Percentiles rank a stretch among this genome's conserved stretches.
Conservation (phyloP, 2,797 vertebrate genomes). For the Spinus olivaceus region DNA sequence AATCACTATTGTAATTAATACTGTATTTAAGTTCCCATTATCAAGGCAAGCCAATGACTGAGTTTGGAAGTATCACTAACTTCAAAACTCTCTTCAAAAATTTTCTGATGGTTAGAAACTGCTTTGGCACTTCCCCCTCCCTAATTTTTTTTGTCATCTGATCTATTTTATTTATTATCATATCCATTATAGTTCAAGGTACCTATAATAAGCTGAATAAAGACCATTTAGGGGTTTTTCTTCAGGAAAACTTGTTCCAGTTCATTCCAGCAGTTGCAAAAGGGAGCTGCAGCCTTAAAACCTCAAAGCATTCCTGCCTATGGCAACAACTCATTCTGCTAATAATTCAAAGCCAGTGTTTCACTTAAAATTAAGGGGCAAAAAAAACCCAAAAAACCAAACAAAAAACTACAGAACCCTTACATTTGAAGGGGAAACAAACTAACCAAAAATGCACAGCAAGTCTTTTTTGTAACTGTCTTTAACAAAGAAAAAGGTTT, state of each 20-base stretch:
- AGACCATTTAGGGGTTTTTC: not conserved
- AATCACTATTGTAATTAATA: not conserved
- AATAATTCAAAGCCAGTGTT: not conserved
- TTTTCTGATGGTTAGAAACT: not conserved
- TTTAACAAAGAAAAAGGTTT: not conserved
- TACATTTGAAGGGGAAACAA: not conserved
- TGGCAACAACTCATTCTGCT: not conserved
- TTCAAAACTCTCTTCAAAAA: not conserved
- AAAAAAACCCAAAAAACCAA: not conserved
- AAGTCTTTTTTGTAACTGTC: not conserved
- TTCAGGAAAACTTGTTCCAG: not conserved
- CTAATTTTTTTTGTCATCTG: not conserved
- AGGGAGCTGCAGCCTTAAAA: not conserved
- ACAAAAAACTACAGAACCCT: not conserved
- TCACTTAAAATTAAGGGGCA: not conserved
- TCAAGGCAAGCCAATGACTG: not conserved
- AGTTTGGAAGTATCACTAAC: not conserved
- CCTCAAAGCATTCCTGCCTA: not conserved
- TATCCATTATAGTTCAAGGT: not conserved
- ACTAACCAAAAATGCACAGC: not conserved
- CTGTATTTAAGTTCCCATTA: not conserved
- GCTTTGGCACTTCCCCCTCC: not conserved
- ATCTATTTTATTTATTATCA: not conserved
- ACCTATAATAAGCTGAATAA: not conserved
- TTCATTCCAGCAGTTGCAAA: not conserved